Conservation (phyloP, 1,140 invertebrate species). For the Battus philenor region DNA sequence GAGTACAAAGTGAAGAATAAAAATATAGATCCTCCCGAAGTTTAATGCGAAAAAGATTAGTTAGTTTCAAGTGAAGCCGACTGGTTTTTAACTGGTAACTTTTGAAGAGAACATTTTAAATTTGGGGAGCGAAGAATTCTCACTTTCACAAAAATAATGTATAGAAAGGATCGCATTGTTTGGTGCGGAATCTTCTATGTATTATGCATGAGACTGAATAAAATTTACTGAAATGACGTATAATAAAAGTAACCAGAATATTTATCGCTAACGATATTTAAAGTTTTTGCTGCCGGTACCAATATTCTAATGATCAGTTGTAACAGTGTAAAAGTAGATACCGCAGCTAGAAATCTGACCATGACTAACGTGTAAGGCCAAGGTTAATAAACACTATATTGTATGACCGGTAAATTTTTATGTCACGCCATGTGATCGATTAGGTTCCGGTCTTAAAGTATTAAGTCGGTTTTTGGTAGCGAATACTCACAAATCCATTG, state of each 20-base stretch:
- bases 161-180: too few relatives aligned
- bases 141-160: not conserved
- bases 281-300: too few relatives aligned
- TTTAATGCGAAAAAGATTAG: conserved; percentile 21
- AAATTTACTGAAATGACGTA: too few relatives aligned
- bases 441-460: conserved; percentile 11
- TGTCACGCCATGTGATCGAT: conserved; percentile 20
- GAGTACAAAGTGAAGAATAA: too few relatives aligned
- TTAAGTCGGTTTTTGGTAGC: too few relatives aligned
- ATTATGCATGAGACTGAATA: too few relatives aligned
- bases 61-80: conserved; percentile 7
- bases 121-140: conserved; percentile 4
- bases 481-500: too few relatives aligned
- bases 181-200: too few relatives aligned
- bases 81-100: conserved; percentile 8
- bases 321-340: not conserved
- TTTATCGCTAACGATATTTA: too few relatives aligned
- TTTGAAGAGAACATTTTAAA: conserved; percentile 5
- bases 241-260: too few relatives aligned
- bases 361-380: conserved; percentile 18
- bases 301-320: conserved; percentile 1
- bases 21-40: conserved; percentile 16
- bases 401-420: conserved; percentile 17
- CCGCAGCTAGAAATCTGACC: not conserved
- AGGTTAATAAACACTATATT: conserved; percentile 17